Conservation (phyloP, 2,888 invertebrate genomes). For the Drosophila monieri region DNA sequence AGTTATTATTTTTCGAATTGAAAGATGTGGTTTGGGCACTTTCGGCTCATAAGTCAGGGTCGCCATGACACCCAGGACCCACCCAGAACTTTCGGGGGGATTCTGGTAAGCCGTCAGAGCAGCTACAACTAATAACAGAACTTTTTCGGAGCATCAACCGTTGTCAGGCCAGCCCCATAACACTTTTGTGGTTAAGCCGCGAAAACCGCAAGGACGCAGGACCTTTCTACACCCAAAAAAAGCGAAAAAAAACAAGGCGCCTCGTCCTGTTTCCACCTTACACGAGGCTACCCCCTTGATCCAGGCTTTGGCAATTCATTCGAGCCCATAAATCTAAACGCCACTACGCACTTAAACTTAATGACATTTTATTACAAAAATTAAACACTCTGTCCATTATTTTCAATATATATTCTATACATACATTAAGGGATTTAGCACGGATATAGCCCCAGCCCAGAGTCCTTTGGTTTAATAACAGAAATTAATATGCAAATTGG, state of each 20-base stretch:
- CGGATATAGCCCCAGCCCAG: background rate
- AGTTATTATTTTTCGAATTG: slow-evolving; percentile 1
- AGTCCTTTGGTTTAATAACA: slow-evolving; percentile 40
- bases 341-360: slow-evolving; percentile 53
- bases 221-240: background rate
- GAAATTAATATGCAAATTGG: slow-evolving; percentile 70
- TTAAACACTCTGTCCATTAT: slow-evolving; percentile 36
- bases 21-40: background rate
- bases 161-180: slow-evolving; percentile 30
- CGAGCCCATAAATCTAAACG: slow-evolving; percentile 59
- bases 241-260: background rate
- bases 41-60: slow-evolving; percentile 33
- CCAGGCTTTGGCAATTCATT: slow-evolving; percentile 28
- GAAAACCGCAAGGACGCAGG: slow-evolving; percentile 9
- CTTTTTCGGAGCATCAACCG: slow-evolving; percentile 33
- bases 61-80: slow-evolving; percentile 7
- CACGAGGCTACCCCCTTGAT: background rate
- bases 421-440: background rate
- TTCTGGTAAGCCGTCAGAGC: slow-evolving; percentile 51
- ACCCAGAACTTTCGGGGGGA: slow-evolving; percentile 7
- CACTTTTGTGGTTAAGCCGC: slow-evolving; percentile 13
- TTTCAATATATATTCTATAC: slow-evolving; percentile 1
- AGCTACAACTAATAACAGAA: slow-evolving; percentile 66
- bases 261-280: background rate
- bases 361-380: slow-evolving; percentile 68